Base-by-base conservation (phyloP, 2,797 vertebrate species). In the Lepidocolaptes lacrymiger region DNA sequence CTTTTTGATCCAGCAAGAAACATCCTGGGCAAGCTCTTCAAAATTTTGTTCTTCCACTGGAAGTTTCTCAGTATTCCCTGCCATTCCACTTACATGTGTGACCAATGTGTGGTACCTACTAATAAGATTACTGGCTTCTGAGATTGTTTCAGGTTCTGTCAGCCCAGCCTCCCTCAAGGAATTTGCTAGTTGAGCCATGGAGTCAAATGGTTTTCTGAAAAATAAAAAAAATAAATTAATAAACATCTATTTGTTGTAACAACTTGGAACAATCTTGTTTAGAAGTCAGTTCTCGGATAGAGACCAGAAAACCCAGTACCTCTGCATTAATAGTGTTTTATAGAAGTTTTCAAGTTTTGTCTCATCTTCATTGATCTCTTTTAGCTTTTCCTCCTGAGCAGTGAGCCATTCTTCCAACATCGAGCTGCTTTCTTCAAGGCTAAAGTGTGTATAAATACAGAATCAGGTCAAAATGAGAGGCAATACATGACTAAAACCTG, bases 401-500 rank as follows among this genome's bases (percentile, higher is more conserved):
- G 97, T 96, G 48, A 99, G 97, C 99, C 99, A 99, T 22, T 98
- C 97, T 59, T 91, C 95, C 81, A 99, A 98, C 73, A 94, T 88
- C 5, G 73, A 95, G 10, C 96, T 97, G 43, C 98, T 98, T 91
- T 98, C 98, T 94, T 98, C 98, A 77, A 99, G 97, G 89, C 99
- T 99, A 64, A 90, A 75, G 94, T 41, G 76, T 52, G 27, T 24
- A 75, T 11, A 84, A 43, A 95, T 5, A 91, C 7, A 72, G 54
- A 73, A 11, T 46, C 15, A 64, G 58, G 69, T 85, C 66, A 91
- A 84, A 78, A 59, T 36, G 37, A 80, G 49, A 76, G 41, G 32
- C 36, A n/a, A 43, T 64, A 55, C 27, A 49, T 12, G 28, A 63
- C n/a, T 81, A 55, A 83, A 91, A 77, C 7, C 27, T 56, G 49